phyloP scores from a whole-genome alignment of 2,113 vertebrate genomes.

The Sander lucioperca region DNA sequence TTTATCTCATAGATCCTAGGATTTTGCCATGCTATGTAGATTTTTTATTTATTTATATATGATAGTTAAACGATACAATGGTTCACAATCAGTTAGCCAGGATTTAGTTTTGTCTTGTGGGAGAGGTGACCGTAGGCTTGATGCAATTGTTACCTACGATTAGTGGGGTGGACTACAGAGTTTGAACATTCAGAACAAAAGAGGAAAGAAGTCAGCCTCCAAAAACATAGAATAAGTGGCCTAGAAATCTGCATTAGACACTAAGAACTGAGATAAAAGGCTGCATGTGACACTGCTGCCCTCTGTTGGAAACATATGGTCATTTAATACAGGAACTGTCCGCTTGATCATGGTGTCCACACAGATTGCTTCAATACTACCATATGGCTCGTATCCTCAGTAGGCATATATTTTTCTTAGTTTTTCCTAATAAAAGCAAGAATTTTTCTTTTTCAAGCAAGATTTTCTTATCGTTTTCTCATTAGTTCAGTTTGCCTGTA shows the following conservation, averaged over 20 bases:
- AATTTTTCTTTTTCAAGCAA: too few relatives aligned
- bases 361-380: neutral
- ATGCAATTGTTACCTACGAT: neutral
- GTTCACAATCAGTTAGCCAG: neutral
- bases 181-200: neutral
- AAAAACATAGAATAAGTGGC: neutral
- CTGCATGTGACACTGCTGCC: constrained; percentile 58
- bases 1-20: neutral
- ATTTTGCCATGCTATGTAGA: neutral
- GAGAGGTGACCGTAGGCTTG: neutral
- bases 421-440: neutral
- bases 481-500: constrained; percentile 12
- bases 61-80: too few relatives aligned
- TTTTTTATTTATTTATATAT: neutral
- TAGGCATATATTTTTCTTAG: neutral
- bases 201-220: neutral
- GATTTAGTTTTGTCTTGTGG: neutral
- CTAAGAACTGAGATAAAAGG: neutral
- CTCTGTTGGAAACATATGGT: constrained; percentile 50
- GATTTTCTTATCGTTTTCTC: constrained; percentile 27
- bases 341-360: neutral
- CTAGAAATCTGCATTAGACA: neutral
- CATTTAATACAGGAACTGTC: neutral
- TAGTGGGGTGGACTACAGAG: neutral
- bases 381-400: neutral